Base-by-base conservation (phyloP, 2,888 invertebrate species). In the Leucoma salicis region DNA sequence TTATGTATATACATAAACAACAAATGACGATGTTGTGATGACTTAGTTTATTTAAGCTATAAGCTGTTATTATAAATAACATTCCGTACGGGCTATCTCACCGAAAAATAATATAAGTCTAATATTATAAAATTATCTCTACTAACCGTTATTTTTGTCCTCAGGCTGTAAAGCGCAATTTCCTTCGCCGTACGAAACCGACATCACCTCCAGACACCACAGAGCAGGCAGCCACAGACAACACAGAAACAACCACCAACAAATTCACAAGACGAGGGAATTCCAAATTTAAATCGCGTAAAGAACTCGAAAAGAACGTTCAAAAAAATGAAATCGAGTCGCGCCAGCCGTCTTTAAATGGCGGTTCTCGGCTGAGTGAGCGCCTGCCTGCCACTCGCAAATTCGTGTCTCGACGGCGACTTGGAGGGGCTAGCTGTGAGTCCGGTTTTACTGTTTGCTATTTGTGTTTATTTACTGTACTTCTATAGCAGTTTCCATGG, bases 341-440 rank as follows among this genome's bases (percentile, higher is more conserved):
- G 33, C 69, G 73, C 47, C 80, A 74, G 70, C 78, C 85, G 75
- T 72, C 77, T 68, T 74, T 68, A 64, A 70, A 53, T 64, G 58
- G 67, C 60, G 69, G 66, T 59, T 67, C 73, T 66, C 69, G 70
- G 61, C 82, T 79, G 59, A 81, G 56, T 83, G 88, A 86, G 72
- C 71, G 79, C 50, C 81, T 66, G 36, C 38, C 35, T 3, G 40
- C 82, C 55, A 73, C 65, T 56, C 78, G 86, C 55, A 78, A 72
- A 66, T 84, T 82, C 65, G 74, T 72, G 60, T 40, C 39, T 15
- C 79, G 86, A 13, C 71, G 83, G 46, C 67, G 80, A 54, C 70
- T 70, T 61, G 79, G 79, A 46, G 83, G 81, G 78, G 82, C 76
- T 57, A 82, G 76, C 67, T 71, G 88, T 88, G 67, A 88, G 87